Base-by-base conservation (phyloP, 2,888 invertebrate species). In the Timema cristinae region DNA sequence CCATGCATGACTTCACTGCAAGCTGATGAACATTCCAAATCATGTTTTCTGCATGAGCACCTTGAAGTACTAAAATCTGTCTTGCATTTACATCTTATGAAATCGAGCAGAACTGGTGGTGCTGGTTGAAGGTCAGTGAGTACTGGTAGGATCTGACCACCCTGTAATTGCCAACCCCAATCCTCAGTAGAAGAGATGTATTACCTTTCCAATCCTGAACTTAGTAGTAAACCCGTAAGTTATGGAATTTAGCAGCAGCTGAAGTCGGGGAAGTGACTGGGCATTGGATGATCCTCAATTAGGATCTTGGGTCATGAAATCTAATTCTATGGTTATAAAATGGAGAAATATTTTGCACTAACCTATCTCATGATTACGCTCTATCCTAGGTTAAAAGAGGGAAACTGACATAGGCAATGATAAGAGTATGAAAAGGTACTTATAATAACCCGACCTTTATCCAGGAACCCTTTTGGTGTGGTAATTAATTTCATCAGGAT, bases 211-310 rank as follows among this genome's bases (percentile, higher is more conserved):
- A 56, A 56, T 7, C 56, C 56, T 56, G 56, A 56, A 56, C n/a
- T 13, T 56, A 7, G 56, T 56, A 56, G 56, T 56, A 56, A 7
- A 56, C 56, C n/a, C 56, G 56, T 56, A 56, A 11, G 56, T 13
- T 56, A 56, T 56, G 56, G 56, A 56, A 56, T 56, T 56, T 56
- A 56, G 56, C 56, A 56, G 56, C 56, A 56, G 56, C 56, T 13
- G 56, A 56, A 56, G 7, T 56, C 16, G 56, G 56, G 13, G 56
- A 11, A 56, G 56, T 56, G 56, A 56, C 56, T 56, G n/a, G n/a
- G n/a, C n/a, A n/a, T 32, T 32, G 32, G 32, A 32, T 32, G 32
- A 32, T 32, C 32, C 32, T 32, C 32, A 4, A 1, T 2, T 1
- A 2, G 32, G 32, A 32, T 32, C 32, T 1, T 32, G 32, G 32